A percentile compares a stretch with the other conserved stretches of the same genome.
Evolutionary conservation across 2,113 vertebrate genomes (phyloP).

Genomic region (Maccullochella peelii): DNA sequence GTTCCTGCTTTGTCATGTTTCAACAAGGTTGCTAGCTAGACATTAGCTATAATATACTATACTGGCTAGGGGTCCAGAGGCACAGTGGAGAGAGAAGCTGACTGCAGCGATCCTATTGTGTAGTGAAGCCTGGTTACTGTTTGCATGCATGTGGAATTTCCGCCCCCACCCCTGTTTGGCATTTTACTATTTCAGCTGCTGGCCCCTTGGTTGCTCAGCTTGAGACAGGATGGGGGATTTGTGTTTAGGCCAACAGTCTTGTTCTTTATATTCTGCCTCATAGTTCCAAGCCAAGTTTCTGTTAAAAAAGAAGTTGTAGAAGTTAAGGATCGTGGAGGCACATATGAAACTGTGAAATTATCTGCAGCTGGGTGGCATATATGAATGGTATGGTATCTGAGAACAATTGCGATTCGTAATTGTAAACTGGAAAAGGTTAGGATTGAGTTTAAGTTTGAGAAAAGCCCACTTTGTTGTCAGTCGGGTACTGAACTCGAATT

Average conservation of each 20-base stretch:
- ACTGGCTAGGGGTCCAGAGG: not conserved
- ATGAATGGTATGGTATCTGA: not conserved
- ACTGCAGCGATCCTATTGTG: conserved; percentile 77
- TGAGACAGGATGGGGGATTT: conserved; percentile 42
- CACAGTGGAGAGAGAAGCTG: conserved; percentile 57
- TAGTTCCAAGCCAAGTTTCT: conserved; percentile 10
- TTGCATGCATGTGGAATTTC: conserved; percentile 76
- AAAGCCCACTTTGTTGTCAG: not conserved
- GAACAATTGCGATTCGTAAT: not conserved
- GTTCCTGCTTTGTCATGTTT: not conserved
- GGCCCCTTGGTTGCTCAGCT: conserved; percentile 35
- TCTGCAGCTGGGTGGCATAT: not conserved
- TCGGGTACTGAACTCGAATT: too few relatives aligned
- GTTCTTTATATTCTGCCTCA: conserved; percentile 6
- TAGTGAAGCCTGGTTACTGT: conserved; percentile 54
- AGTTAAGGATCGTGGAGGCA: not conserved
- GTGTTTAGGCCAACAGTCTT: conserved; percentile 10
- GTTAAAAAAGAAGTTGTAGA: not conserved
- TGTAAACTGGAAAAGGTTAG: not conserved
- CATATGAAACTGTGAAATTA: not conserved
- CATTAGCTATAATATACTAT: not conserved
- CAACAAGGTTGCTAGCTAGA: not conserved
- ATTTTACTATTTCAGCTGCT: conserved; percentile 74
- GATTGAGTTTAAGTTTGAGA: not conserved
- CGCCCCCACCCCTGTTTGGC: conserved; percentile 59